A percentile compares a stretch with the other conserved stretches of the same genome.
These are phyloP conservation scores for Eupithecia insigniata DNA, from an alignment of 2,888 invertebrate genomes.

Conservation along the genomic window DNA sequence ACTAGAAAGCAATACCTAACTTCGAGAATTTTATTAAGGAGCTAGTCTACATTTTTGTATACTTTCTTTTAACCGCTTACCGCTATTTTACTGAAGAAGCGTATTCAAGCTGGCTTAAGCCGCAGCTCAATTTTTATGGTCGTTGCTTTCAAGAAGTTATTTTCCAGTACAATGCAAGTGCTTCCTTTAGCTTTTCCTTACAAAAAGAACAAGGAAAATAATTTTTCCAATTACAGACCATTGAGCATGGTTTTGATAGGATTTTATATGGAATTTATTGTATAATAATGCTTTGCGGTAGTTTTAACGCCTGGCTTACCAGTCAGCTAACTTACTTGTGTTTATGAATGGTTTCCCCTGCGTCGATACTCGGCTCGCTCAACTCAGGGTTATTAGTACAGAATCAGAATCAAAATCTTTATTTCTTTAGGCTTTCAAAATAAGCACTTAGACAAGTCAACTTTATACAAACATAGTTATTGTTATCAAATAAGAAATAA, in stretches of 20 bases:
- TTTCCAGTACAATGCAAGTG: constrained; percentile 56
- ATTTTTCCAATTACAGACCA: constrained; percentile 41
- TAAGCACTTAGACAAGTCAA: too few species aligned
- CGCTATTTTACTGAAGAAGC: constrained; percentile 5
- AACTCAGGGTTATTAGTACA: too few species aligned
- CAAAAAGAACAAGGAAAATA: constrained; percentile 53
- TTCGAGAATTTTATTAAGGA: not conserved
- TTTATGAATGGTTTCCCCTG: too few species aligned
- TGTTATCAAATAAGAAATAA: too few species aligned
- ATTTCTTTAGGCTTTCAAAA: too few species aligned
- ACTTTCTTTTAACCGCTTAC: not conserved
- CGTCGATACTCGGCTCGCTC: too few species aligned
- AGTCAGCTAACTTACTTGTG: not conserved
- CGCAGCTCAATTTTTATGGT: constrained; percentile 60
- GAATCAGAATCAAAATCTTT: too few species aligned
- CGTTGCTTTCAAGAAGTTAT: constrained; percentile 60
- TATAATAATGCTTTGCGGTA: not conserved
- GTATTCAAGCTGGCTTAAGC: constrained; percentile 8
- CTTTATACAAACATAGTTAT: too few species aligned
- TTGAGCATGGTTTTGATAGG: constrained; percentile 4
- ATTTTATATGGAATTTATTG: not conserved
- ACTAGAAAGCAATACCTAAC: not conserved
- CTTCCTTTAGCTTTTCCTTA: constrained; percentile 44
- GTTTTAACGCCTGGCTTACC: constrained; percentile 1
- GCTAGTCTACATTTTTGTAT: not conserved